Evolutionary conservation across 2,888 invertebrate genomes (phyloP).

Genomic region (Hemicrepidius hirtus): DNA sequence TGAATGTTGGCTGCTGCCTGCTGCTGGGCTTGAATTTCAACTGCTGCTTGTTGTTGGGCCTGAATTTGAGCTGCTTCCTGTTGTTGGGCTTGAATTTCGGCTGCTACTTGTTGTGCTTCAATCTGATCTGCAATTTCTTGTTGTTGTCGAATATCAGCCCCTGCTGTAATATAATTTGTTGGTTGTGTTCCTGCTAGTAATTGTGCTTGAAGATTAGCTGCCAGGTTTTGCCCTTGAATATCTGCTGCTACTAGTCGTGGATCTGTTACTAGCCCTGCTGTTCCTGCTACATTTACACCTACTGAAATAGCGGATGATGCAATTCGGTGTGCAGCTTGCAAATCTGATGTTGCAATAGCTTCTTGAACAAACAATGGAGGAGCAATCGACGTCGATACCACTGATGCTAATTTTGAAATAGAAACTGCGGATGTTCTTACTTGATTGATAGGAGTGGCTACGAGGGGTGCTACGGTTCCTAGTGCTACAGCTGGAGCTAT

Average conservation of each 20-base stretch:
- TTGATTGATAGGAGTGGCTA: conserved; percentile 45
- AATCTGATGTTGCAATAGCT: background rate
- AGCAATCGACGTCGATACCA: conserved; percentile 9
- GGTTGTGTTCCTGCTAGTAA: background rate
- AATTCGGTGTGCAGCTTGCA: background rate
- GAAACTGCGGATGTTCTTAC: conserved; percentile 46
- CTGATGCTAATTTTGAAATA: background rate
- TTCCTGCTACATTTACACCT: background rate
- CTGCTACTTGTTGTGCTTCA: background rate
- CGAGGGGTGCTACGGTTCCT: conserved; percentile 49
- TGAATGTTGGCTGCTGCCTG: background rate
- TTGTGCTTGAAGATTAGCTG: background rate
- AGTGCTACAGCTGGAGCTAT: conserved; percentile 50
- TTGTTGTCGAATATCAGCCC: background rate
- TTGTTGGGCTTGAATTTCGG: conserved; percentile 17
- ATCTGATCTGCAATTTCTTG: background rate
- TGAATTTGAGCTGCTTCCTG: conserved; percentile 13
- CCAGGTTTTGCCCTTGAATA: conserved; percentile 1
- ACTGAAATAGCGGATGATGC: background rate
- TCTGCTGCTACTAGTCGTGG: background rate
- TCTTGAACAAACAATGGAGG: conserved; percentile 14
- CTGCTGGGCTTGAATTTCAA: conserved; percentile 12
- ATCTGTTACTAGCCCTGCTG: background rate
- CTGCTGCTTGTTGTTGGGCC: conserved; percentile 15
- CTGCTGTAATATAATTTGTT: background rate